Conservation (phyloP, 2,113 vertebrate genomes). For the Tupaia tana region DNA sequence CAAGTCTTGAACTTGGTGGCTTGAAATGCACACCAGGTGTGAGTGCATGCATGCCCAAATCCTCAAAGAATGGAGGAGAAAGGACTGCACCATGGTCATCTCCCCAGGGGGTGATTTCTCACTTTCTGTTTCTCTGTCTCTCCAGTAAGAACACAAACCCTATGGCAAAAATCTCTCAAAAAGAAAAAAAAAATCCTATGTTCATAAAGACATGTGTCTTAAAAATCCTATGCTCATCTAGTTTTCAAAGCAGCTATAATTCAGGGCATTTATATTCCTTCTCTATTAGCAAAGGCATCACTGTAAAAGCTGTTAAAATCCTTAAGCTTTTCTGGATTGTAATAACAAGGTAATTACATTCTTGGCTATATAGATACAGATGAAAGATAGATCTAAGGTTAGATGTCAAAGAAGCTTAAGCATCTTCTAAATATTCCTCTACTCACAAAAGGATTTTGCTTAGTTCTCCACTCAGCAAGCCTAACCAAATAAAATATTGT, state of each 20-base stretch:
- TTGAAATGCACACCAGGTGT: too few relatives aligned
- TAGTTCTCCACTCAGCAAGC: not conserved
- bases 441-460: not conserved
- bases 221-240: not conserved
- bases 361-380: not conserved
- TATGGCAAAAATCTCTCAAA: too few relatives aligned
- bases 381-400: not conserved
- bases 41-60: too few relatives aligned
- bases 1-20: too few relatives aligned
- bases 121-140: too few relatives aligned
- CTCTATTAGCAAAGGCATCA: not conserved
- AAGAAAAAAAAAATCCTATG: too few relatives aligned
- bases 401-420: constrained; percentile 1
- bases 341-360: not conserved
- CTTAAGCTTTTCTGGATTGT: not conserved
- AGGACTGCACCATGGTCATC: too few relatives aligned
- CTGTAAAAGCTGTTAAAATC: not conserved
- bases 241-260: not conserved
- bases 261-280: not conserved
- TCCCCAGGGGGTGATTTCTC: too few relatives aligned
- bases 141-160: too few relatives aligned
- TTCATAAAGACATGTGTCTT: too few relatives aligned
- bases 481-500: constrained; percentile 59
- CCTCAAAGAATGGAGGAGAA: too few relatives aligned
- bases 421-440: constrained; percentile 12